These are phyloP conservation scores for Lymantria dispar DNA, from an alignment of 2,888 invertebrate species.

Conservation along the genomic window DNA sequence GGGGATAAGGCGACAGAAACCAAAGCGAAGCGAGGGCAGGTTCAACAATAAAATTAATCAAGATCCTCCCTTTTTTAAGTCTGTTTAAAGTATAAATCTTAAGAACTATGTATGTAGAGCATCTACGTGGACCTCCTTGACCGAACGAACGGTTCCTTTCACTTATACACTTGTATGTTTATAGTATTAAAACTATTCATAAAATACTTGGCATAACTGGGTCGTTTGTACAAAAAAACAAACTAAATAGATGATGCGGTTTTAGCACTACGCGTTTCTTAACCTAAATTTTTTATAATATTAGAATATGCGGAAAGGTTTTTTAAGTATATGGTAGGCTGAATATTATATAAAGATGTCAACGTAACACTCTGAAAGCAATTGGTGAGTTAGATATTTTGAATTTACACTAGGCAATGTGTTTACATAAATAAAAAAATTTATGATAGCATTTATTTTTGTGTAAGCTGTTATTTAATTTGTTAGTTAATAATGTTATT, in stretches of 20 bases:
- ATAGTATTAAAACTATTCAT: constrained; percentile 12
- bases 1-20: too few relatives aligned
- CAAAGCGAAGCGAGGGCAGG: too few relatives aligned
- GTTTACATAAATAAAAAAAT: too few relatives aligned
- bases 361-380: background rate
- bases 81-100: constrained; percentile 11
- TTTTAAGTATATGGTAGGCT: background rate
- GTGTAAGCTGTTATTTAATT: too few relatives aligned
- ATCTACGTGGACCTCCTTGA: constrained; percentile 65
- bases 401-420: too few relatives aligned
- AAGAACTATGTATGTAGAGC: constrained; percentile 41
- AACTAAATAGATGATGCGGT: constrained; percentile 2
- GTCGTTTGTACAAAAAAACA: constrained; percentile 10
- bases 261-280: background rate
- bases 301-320: background rate
- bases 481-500: too few relatives aligned
- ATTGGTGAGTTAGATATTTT: background rate
- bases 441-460: too few relatives aligned
- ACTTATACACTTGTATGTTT: constrained; percentile 43
- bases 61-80: too few relatives aligned
- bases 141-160: constrained; percentile 59
- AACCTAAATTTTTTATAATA: background rate
- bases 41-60: too few relatives aligned
- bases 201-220: constrained; percentile 12
- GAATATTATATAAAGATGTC: background rate